Base-by-base conservation (phyloP, 2,113 vertebrate genomes). In the Abramis brama region DNA sequence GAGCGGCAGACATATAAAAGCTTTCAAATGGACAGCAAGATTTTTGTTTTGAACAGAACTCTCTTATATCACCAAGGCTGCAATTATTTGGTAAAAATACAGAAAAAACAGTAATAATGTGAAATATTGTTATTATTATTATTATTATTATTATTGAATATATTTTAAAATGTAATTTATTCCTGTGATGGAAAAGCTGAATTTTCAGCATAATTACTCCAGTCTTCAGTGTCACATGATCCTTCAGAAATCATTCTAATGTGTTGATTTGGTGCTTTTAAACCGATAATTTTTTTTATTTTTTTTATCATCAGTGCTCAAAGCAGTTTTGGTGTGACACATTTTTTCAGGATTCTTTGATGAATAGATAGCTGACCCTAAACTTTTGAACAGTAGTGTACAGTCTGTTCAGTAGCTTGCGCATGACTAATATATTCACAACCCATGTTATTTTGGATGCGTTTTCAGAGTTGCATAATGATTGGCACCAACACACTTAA, bases 381-480 rank as follows among this genome's bases (percentile, higher is more conserved):
- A 39, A 70, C 36, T n/a, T 45, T 74, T 74, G n/a, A 47, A 74
- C 23, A 15, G 71, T 47, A 74, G 71, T 25, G 23, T 47, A 74
- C 43, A 47, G 23, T 47, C 71, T 73, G 66, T 21, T 70, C 68
- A 23, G 68, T 43, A 71, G 36, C 21, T 23, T 43, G 71, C 43
- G 25, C 43, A 17, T 74, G 71, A 47, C 23, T 75, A 75, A 75
- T 45, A 75, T 45, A 47, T 47, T 15, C 39, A 25, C 43, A 75
- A 75, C 15, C 23, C 71, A 75, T 47, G 71, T 47, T 74, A 45
- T 73, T 74, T 45, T 75, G 23, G 43, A 25, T 47, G 23, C 8
- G 6, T 75, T 75, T 27, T 75, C 12, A 47, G 43, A 25, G 71
- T 74, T 74, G 43, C 71, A 15, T 47, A 74, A 74, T 47, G 71